These are phyloP conservation scores for Trachythela sp. DNA, from an alignment of 64 coral and sea anemone species.

Conservation along the genomic window DNA sequence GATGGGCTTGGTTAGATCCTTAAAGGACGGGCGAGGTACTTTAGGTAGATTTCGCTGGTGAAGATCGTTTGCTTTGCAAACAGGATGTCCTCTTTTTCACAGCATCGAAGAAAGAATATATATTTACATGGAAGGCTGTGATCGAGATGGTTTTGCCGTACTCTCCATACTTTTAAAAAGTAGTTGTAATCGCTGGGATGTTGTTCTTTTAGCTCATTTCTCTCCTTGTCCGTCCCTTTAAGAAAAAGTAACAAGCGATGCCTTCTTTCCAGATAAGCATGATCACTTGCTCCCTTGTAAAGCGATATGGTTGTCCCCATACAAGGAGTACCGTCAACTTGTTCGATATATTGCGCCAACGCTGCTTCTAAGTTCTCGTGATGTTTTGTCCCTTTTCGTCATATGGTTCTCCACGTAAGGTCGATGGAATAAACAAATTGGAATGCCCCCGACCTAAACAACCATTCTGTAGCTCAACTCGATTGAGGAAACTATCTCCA, in stretches of 20 bases:
- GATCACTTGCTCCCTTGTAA: background rate
- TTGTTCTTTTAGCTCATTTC: background rate
- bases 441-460: background rate
- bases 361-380: constrained; percentile 29
- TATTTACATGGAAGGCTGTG: background rate
- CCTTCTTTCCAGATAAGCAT: background rate
- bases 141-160: background rate
- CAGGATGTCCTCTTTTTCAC: background rate
- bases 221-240: background rate
- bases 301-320: background rate
- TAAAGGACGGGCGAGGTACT: background rate
- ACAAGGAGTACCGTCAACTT: background rate
- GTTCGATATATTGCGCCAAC: background rate
- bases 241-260: background rate
- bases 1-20: background rate
- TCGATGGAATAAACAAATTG: constrained; percentile 34
- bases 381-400: constrained; percentile 21
- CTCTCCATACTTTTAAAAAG: background rate
- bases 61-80: background rate
- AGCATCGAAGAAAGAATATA: background rate
- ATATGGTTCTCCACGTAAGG: constrained; percentile 24
- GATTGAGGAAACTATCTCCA: constrained; percentile 21
- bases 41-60: background rate
- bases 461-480: constrained; percentile 16
- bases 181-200: background rate